These are phyloP conservation scores for Mohoua ochrocephala DNA, from an alignment of 2,113 vertebrate genomes.

Conservation along the genomic window DNA sequence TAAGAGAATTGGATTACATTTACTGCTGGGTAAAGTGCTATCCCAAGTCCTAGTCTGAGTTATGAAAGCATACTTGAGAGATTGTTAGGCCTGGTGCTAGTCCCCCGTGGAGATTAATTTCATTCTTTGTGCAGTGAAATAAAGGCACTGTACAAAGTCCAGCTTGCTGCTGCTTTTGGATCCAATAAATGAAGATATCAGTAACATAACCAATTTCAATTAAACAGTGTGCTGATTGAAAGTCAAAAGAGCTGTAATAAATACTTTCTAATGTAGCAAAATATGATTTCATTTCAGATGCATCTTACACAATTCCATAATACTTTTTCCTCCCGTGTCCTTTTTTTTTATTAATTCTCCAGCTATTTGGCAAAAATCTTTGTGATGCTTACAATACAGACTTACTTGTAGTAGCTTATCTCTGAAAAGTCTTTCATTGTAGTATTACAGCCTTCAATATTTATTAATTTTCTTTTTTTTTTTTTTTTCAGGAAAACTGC, in stretches of 20 bases:
- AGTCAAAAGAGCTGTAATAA: background rate
- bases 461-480: background rate
- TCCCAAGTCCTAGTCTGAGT: background rate
- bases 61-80: background rate
- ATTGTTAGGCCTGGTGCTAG: background rate
- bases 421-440: background rate
- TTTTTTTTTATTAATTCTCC: background rate
- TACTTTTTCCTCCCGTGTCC: background rate
- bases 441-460: background rate
- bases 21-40: background rate
- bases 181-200: background rate
- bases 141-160: background rate
- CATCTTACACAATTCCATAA: background rate
- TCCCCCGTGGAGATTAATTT: background rate
- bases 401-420: background rate
- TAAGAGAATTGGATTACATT: background rate
- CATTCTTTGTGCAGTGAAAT: background rate
- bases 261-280: background rate
- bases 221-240: background rate
- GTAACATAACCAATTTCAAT: background rate
- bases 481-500: constrained; percentile 86
- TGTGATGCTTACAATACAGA: background rate
- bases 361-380: background rate
- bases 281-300: background rate
- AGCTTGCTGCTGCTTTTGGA: background rate